Percentiles rank a stretch among this genome's conserved stretches.
Conservation (phyloP, 2,888 invertebrate species). For the Agriopis leucophaearia region DNA sequence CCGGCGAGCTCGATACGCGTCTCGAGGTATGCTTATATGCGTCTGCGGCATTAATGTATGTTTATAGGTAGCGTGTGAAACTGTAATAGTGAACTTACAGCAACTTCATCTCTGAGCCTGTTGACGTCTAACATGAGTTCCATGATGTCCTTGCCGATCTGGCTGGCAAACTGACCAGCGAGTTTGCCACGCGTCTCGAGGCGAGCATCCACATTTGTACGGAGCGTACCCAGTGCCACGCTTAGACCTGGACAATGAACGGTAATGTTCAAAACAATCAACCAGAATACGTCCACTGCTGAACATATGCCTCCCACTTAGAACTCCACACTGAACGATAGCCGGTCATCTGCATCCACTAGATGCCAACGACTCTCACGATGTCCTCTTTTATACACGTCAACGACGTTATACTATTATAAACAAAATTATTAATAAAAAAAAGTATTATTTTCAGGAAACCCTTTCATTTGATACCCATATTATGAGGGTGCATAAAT, state of each 20-base stretch:
- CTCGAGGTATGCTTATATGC: too few species aligned
- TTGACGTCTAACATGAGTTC: conserved; percentile 91
- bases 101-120: conserved; percentile 90
- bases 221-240: conserved; percentile 87
- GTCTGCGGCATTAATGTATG: background rate
- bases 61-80: background rate
- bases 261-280: background rate
- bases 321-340: too few species aligned
- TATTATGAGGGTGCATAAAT: too few species aligned
- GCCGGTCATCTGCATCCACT: too few species aligned
- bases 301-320: too few species aligned
- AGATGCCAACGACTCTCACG: too few species aligned
- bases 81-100: conserved; percentile 75
- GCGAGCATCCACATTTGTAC: conserved; percentile 90
- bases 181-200: conserved; percentile 90
- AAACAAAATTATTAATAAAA: background rate
- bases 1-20: too few species aligned
- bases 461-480: too few species aligned
- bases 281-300: too few species aligned
- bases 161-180: conserved; percentile 89
- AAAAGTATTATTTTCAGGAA: too few species aligned
- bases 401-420: too few species aligned
- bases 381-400: too few species aligned
- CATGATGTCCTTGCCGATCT: conserved; percentile 92
- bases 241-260: conserved; percentile 79